Evolutionary conservation across 2,888 invertebrate genomes (phyloP).

Genomic region (Polia nebulosa): DNA sequence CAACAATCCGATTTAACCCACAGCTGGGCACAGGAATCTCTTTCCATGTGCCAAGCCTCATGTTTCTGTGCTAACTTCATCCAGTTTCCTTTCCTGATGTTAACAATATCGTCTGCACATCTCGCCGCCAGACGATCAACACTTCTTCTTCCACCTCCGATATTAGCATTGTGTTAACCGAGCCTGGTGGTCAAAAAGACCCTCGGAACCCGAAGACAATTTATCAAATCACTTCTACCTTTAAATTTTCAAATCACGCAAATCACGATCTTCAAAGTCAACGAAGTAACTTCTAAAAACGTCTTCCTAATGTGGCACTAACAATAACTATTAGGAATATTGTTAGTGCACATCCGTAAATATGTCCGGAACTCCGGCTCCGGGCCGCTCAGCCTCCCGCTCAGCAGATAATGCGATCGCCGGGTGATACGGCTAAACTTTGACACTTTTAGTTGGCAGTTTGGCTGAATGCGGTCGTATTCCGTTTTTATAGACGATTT

Average conservation of each 20-base stretch:
- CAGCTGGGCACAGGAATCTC: too few species aligned
- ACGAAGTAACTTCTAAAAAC: constrained; percentile 34
- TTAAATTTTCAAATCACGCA: too few species aligned
- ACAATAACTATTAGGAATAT: constrained; percentile 67
- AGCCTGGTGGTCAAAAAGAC: too few species aligned
- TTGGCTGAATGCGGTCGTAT: constrained; percentile 59
- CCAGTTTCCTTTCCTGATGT: too few species aligned
- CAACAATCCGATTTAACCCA: too few species aligned
- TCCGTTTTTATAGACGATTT: constrained; percentile 63
- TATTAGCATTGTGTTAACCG: too few species aligned
- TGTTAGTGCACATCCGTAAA: constrained; percentile 64
- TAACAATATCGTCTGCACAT: too few species aligned
- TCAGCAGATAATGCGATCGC: constrained; percentile 62
- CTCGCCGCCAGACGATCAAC: too few species aligned
- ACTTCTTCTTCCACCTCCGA: too few species aligned
- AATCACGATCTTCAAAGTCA: too few species aligned
- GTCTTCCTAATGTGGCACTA: constrained; percentile 22
- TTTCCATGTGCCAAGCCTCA: too few species aligned
- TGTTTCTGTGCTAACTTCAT: too few species aligned
- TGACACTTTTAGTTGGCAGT: constrained; percentile 63
- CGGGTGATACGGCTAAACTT: constrained; percentile 62
- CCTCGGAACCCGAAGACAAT: neutral
- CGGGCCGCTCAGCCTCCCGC: constrained; percentile 22
- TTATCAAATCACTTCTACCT: neutral
- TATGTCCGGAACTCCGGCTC: constrained; percentile 48